A percentile compares a stretch with the other conserved stretches of the same genome.
These are phyloP conservation scores for Gasterosteus nipponicus DNA, from an alignment of 2,113 vertebrate species.

Conservation along the genomic window DNA sequence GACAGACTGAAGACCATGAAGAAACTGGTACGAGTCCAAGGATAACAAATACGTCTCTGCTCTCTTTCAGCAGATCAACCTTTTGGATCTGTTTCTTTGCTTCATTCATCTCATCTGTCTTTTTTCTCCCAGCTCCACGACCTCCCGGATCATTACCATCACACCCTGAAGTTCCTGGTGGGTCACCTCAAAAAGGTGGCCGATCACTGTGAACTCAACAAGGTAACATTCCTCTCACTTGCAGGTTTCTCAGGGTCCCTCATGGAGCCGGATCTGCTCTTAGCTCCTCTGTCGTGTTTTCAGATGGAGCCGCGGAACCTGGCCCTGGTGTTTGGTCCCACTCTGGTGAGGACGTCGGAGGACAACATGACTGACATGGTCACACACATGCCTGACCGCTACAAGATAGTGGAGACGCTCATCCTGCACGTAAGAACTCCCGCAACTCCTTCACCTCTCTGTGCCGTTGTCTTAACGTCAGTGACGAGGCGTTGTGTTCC, in stretches of 20 bases:
- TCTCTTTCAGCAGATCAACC: background rate
- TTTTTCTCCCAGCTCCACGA: constrained; percentile 84
- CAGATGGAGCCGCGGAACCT: constrained; percentile 98
- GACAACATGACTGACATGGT: constrained; percentile 99
- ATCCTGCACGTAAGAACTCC: constrained; percentile 88
- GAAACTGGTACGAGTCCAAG: constrained; percentile 86
- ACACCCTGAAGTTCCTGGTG: constrained; percentile 93
- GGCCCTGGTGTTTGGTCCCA: constrained; percentile 96
- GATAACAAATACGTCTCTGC: background rate
- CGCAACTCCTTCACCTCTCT: background rate
- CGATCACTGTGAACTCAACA: constrained; percentile 93
- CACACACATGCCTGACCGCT: constrained; percentile 97
- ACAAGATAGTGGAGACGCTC: constrained; percentile 96
- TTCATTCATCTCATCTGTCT: background rate
- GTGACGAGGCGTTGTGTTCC: constrained; percentile 13
- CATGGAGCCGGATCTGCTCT: background rate
- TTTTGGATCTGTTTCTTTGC: background rate
- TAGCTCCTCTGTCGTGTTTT: background rate
- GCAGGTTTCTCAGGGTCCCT: background rate
- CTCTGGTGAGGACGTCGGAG: constrained; percentile 93
- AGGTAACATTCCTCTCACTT: constrained; percentile 76
- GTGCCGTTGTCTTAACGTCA: background rate
- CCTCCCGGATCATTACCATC: constrained; percentile 91
- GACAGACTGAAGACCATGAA: constrained; percentile 91
- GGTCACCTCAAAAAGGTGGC: constrained; percentile 93